Conservation (phyloP, 37 sponge, comb jelly and placozoan genomes). For the Beroe forskalii region DNA sequence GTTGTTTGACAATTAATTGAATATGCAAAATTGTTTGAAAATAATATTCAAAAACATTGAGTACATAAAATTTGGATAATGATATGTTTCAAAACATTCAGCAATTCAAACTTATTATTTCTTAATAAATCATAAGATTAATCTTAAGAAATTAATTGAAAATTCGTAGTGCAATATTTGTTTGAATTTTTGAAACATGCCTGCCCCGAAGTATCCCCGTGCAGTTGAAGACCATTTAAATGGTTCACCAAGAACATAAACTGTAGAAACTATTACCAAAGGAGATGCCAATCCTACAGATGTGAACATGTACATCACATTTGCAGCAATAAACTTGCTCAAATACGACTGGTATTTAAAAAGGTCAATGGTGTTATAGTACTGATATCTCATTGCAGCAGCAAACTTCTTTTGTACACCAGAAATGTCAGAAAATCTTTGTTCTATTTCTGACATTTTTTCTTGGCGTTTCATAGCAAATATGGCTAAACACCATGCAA, state of each 20-base stretch:
- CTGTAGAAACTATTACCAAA: not conserved
- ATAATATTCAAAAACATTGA: too few species aligned
- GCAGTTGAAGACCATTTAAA: constrained; percentile 10
- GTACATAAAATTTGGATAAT: too few species aligned
- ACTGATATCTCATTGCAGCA: constrained; percentile 10
- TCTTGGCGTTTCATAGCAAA: not conserved
- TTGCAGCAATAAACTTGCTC: constrained; percentile 17
- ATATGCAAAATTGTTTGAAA: too few species aligned
- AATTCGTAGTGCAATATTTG: too few species aligned
- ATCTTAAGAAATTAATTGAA: too few species aligned
- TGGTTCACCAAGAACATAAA: constrained; percentile 28
- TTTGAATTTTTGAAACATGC: too few species aligned
- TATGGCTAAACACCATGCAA: not conserved
- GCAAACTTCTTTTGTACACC: not conserved
- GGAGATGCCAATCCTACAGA: not conserved
- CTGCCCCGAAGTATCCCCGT: constrained; percentile 10
- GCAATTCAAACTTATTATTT: too few species aligned
- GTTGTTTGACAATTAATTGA: too few species aligned
- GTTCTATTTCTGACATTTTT: not conserved
- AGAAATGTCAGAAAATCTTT: not conserved
- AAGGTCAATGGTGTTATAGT: not conserved
- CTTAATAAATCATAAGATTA: too few species aligned
- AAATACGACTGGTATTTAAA: constrained; percentile 46
- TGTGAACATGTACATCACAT: constrained; percentile 46
- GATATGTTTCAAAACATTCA: too few species aligned